Conservation (phyloP, 2,888 invertebrate species). For the Temnothorax unifasciatus region DNA sequence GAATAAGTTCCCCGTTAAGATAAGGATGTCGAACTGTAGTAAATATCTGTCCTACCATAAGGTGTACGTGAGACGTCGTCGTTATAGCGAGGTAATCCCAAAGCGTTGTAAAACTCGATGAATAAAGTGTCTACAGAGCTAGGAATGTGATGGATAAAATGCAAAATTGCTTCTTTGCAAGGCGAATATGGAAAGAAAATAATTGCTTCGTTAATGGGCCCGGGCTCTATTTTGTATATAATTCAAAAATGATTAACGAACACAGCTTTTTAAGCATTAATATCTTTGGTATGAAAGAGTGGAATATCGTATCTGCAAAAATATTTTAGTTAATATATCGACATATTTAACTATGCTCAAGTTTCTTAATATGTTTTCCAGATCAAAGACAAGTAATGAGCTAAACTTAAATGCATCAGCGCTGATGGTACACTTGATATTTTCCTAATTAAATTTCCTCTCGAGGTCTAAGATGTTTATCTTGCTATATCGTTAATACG, state of each 20-base stretch:
- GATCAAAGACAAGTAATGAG: neutral
- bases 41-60: conserved; percentile 25
- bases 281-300: no score
- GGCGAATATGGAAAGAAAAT: neutral
- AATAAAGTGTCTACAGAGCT: neutral
- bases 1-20: conserved; percentile 24
- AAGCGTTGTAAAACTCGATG: neutral
- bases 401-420: neutral
- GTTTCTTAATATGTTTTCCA: neutral
- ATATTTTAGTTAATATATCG: neutral
- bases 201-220: neutral
- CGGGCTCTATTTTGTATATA: neutral
- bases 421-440: neutral
- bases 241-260: neutral
- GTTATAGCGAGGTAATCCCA: conserved; percentile 26
- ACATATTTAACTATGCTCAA: conserved; percentile 5
- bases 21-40: conserved; percentile 11
- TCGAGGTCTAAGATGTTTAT: neutral
- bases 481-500: neutral
- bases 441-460: neutral
- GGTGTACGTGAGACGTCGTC: neutral
- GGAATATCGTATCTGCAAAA: neutral
- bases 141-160: neutral
- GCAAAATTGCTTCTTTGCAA: neutral
- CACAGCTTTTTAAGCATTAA: no score